Evolutionary conservation across 2,888 invertebrate genomes (phyloP).

Genomic region (Eretmocerus hayati): DNA sequence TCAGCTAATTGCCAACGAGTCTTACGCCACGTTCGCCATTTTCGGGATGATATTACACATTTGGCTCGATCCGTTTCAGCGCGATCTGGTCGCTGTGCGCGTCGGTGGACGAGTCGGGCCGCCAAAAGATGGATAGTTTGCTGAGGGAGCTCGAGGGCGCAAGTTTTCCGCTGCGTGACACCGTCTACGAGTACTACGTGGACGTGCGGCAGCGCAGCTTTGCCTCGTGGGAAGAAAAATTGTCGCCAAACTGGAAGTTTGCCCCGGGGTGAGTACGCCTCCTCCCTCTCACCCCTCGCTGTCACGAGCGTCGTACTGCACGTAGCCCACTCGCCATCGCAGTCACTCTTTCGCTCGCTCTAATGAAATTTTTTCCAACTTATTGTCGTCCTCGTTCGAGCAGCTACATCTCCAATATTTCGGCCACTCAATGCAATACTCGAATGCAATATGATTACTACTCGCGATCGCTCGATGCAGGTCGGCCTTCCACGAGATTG

Average conservation of each 20-base stretch:
- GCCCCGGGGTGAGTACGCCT: conserved; percentile 53
- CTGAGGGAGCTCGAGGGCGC: conserved; percentile 71
- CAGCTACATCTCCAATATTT: too few relatives aligned
- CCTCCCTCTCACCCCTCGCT: neutral
- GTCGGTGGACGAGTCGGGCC: conserved; percentile 70
- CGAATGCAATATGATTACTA: too few relatives aligned
- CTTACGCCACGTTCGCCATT: too few relatives aligned
- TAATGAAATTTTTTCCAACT: conserved; percentile 8
- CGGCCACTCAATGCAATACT: too few relatives aligned
- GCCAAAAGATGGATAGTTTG: conserved; percentile 70
- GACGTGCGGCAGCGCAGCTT: conserved; percentile 65
- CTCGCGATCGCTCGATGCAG: too few relatives aligned
- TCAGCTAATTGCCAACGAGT: too few relatives aligned
- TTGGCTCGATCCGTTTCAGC: too few relatives aligned
- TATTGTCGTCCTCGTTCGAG: too few relatives aligned
- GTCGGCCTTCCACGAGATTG: conserved; percentile 72
- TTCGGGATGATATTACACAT: too few relatives aligned
- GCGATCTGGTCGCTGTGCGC: conserved; percentile 82
- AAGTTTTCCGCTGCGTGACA: conserved; percentile 74
- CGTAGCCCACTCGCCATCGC: neutral
- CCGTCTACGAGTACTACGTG: conserved; percentile 85
- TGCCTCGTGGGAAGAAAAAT: conserved; percentile 72
- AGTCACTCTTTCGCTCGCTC: neutral
- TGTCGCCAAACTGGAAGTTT: conserved; percentile 69
- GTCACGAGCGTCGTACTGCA: neutral